Conservation (phyloP, 2,113 vertebrate species). For the Poicephalus meyeri region DNA sequence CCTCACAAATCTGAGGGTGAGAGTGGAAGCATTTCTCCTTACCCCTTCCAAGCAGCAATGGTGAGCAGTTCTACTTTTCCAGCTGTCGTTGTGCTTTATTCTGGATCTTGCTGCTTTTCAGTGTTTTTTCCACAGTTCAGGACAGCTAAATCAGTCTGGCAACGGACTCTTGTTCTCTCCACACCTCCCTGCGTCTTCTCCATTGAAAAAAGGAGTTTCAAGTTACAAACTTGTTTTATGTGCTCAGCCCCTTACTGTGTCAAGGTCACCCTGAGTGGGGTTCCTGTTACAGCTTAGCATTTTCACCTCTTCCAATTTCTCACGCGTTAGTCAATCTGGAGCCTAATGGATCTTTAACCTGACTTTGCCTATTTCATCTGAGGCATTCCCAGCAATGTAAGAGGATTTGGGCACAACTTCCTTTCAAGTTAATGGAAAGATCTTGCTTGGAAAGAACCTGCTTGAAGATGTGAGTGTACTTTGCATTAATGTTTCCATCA, state of each 20-base stretch:
- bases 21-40: neutral
- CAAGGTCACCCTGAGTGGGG: neutral
- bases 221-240: neutral
- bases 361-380: neutral
- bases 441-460: conserved; percentile 40
- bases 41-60: neutral
- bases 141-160: neutral
- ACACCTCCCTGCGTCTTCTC: neutral
- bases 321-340: conserved; percentile 1
- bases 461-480: conserved; percentile 40
- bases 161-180: neutral
- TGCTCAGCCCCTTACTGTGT: neutral
- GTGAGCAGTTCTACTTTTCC: neutral
- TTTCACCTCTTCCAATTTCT: conserved; percentile 34
- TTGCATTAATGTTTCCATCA: conserved; percentile 64
- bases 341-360: conserved; percentile 46
- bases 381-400: neutral
- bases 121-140: neutral
- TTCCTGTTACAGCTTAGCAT: neutral
- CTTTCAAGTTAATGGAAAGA: conserved; percentile 66
- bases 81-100: neutral
- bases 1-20: neutral
- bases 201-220: neutral
- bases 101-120: neutral
- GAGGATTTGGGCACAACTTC: conserved; percentile 50